Conservation (phyloP, 1,140 invertebrate species). For the Brachystomella parvula region DNA sequence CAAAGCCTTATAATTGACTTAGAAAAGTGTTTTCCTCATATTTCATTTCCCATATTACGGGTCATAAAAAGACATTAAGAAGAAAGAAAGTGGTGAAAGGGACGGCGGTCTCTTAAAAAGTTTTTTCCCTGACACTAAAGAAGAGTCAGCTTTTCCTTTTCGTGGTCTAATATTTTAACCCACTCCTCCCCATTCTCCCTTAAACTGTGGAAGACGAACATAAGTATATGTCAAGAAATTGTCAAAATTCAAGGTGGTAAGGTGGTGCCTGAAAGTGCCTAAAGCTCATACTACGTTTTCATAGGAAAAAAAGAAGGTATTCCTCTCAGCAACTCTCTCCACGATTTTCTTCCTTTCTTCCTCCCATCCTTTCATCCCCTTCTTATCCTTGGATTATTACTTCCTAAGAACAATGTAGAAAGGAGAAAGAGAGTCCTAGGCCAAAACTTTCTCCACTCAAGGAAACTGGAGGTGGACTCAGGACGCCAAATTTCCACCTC, state of each 20-base stretch:
- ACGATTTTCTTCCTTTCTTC: not conserved
- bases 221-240: not conserved
- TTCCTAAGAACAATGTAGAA: constrained; percentile 6
- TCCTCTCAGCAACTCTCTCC: not conserved
- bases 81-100: not conserved
- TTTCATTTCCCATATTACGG: not conserved
- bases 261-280: too few relatives aligned
- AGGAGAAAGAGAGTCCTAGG: constrained; percentile 4
- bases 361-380: not conserved
- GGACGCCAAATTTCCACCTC: constrained; percentile 18
- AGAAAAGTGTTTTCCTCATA: not conserved
- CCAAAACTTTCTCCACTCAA: constrained; percentile 1
- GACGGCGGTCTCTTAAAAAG: not conserved
- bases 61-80: constrained; percentile 8
- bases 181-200: not conserved
- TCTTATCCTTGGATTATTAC: constrained; percentile 8
- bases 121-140: not conserved
- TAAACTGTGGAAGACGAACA: not conserved
- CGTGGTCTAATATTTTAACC: not conserved
- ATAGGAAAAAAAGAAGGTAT: not conserved
- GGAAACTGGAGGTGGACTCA: not conserved
- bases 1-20: constrained; percentile 11
- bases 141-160: not conserved
- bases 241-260: too few relatives aligned
- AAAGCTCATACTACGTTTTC: not conserved